A percentile compares a stretch with the other conserved stretches of the same genome.
phyloP scores from a whole-genome alignment of 2,797 vertebrate species.

The Sphaeramia orbicularis region DNA sequence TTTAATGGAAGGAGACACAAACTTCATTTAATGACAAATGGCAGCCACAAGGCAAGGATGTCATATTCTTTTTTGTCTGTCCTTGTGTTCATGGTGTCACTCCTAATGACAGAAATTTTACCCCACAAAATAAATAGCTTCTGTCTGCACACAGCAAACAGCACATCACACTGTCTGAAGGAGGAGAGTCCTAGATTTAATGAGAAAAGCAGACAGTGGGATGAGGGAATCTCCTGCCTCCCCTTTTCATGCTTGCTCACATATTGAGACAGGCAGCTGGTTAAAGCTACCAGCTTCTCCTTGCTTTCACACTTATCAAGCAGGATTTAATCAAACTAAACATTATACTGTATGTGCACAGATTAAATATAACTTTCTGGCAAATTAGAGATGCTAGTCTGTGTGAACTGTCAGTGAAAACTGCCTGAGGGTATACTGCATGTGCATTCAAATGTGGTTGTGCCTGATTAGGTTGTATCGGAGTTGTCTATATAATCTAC shows the following conservation, averaged over 20 bases:
- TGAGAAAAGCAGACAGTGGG: constrained; percentile 54
- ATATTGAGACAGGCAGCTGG: constrained; percentile 53
- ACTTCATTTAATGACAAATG: constrained; percentile 53
- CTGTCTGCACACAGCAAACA: constrained; percentile 18
- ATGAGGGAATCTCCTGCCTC: constrained; percentile 55
- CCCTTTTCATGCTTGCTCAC: constrained; percentile 38
- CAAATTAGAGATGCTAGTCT: constrained; percentile 33
- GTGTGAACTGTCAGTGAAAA: constrained; percentile 7
- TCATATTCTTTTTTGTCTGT: constrained; percentile 22
- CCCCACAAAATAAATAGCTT: constrained; percentile 42
- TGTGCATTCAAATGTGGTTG: constrained; percentile 8
- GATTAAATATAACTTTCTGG: constrained; percentile 47
- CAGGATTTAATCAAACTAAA: constrained; percentile 41
- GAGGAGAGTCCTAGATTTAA: constrained; percentile 39
- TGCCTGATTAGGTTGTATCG: neutral
- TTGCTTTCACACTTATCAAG: constrained; percentile 38
- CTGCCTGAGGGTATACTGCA: neutral
- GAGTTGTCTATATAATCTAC: neutral
- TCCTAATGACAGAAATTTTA: constrained; percentile 52
- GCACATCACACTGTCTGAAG: constrained; percentile 11
- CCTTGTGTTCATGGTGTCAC: constrained; percentile 44
- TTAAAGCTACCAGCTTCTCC: constrained; percentile 42
- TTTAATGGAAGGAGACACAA: constrained; percentile 59
- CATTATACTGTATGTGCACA: constrained; percentile 30
- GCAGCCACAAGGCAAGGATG: constrained; percentile 36